These are phyloP conservation scores for Standfussiana lucernea DNA, from an alignment of 2,888 invertebrate species.

Conservation along the genomic window DNA sequence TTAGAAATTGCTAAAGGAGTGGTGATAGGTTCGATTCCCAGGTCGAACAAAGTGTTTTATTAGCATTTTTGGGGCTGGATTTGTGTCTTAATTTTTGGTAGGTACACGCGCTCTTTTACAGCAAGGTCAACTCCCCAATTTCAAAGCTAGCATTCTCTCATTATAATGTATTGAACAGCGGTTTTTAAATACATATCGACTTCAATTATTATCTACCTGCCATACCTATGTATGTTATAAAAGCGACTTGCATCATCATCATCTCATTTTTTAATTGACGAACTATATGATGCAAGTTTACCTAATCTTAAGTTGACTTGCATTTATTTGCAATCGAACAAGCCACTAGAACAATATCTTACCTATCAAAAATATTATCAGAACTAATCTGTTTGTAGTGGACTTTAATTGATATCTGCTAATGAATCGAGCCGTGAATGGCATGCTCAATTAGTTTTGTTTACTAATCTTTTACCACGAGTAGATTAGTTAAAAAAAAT, in stretches of 20 bases:
- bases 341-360: neutral
- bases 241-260: neutral
- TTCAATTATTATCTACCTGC: neutral
- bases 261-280: neutral
- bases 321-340: conserved; percentile 9
- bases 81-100: neutral
- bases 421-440: conserved; percentile 36
- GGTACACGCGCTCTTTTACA: neutral
- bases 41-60: neutral
- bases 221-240: neutral
- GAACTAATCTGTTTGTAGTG: neutral
- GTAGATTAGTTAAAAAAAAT: neutral
- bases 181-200: neutral
- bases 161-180: neutral
- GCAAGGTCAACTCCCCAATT: neutral
- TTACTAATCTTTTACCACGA: neutral
- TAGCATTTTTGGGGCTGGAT: neutral
- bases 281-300: neutral
- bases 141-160: neutral
- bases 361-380: conserved; percentile 2
- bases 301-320: conserved; percentile 11
- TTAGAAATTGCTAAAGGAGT: neutral
- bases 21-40: neutral
- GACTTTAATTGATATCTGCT: conserved; percentile 21
- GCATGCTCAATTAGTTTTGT: conserved; percentile 25